phyloP scores from a whole-genome alignment of 2,888 invertebrate genomes.

The Noctua janthe region DNA sequence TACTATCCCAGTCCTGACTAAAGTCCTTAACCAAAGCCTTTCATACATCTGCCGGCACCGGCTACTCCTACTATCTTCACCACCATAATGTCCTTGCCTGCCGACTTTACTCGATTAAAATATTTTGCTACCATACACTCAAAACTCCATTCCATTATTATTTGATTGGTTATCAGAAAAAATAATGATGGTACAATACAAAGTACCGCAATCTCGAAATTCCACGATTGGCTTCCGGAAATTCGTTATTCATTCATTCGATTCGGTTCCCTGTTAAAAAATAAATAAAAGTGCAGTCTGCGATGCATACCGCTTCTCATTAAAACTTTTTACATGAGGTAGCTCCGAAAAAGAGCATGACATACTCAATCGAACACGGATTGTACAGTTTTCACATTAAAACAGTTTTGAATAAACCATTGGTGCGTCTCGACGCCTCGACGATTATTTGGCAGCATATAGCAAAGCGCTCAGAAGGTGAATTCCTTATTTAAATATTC shows the following conservation, averaged over 20 bases:
- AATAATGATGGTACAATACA: background rate
- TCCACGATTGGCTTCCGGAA: slow-evolving; percentile 20
- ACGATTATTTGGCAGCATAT: background rate
- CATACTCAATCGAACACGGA: slow-evolving; percentile 47
- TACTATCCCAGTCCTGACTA: background rate
- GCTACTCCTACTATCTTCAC: too few relatives aligned
- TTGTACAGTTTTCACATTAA: slow-evolving; percentile 48
- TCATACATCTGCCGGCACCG: background rate
- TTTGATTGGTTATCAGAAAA: slow-evolving; percentile 19
- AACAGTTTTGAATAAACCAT: slow-evolving; percentile 62
- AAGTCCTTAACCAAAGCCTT: background rate
- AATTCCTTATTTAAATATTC: background rate
- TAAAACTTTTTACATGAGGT: slow-evolving; percentile 54
- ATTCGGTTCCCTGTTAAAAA: slow-evolving; percentile 9
- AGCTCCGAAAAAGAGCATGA: slow-evolving; percentile 51
- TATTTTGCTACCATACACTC: background rate
- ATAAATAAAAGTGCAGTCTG: slow-evolving; percentile 12
- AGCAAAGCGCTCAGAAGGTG: slow-evolving; percentile 26
- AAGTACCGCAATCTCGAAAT: slow-evolving; percentile 17
- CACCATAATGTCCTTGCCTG: too few relatives aligned
- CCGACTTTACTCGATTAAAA: too few relatives aligned
- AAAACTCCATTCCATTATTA: slow-evolving; percentile 1
- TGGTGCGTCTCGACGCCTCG: slow-evolving; percentile 49
- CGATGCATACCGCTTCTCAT: slow-evolving; percentile 48
- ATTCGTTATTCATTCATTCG: slow-evolving; percentile 41